Percentiles rank a stretch among this genome's conserved stretches.
phyloP scores from a whole-genome alignment of 2,797 vertebrate genomes.

The Sebastes wilsoni region DNA sequence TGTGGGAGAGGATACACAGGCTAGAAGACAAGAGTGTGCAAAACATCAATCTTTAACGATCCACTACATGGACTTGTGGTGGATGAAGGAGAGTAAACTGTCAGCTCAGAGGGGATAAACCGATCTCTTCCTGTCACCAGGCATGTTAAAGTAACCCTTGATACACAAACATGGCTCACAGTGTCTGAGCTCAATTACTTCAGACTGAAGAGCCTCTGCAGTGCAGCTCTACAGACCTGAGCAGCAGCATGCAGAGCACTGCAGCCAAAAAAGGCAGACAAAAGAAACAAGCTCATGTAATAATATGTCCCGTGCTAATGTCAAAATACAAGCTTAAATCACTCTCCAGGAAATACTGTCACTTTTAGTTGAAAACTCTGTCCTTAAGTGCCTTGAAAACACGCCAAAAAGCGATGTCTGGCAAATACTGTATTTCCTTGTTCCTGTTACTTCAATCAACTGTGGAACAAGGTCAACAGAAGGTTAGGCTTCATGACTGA shows the following conservation, averaged over 20 bases:
- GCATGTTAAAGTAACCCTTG: background rate
- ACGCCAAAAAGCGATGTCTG: background rate
- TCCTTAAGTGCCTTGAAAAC: background rate
- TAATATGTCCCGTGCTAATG: background rate
- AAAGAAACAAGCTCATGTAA: background rate
- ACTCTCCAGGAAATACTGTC: background rate
- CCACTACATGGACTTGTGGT: background rate
- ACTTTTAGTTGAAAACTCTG: background rate
- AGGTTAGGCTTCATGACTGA: background rate
- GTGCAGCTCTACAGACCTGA: conserved; percentile 77
- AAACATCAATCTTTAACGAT: conserved; percentile 5
- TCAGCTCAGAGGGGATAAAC: background rate
- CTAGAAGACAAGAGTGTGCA: background rate
- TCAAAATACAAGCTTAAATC: background rate
- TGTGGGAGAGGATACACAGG: conserved; percentile 11
- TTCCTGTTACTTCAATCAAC: background rate
- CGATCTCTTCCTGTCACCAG: background rate
- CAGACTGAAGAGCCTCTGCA: conserved; percentile 75
- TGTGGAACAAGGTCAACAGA: background rate
- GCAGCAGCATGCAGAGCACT: conserved; percentile 62
- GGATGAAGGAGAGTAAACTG: background rate
- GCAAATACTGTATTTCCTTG: background rate
- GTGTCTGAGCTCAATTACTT: conserved; percentile 58
- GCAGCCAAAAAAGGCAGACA: conserved; percentile 37
- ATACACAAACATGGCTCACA: background rate